Base-by-base conservation (phyloP, 2,888 invertebrate genomes). In the Acronicta psi region DNA sequence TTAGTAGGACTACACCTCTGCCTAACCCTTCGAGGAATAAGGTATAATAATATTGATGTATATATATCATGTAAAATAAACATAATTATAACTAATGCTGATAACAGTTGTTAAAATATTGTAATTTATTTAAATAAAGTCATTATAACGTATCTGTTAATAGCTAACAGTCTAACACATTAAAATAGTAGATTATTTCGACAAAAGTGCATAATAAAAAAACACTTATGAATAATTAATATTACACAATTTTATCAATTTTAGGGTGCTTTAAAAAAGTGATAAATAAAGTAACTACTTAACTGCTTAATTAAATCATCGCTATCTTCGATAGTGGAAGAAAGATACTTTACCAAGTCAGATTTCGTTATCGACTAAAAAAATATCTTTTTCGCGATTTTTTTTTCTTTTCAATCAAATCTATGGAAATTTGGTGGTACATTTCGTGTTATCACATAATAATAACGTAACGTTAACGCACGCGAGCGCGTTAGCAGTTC, bases 401-500 rank as follows among this genome's bases (percentile, higher is more conserved):
- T 49, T 47, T 71, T 47, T 38, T 41, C 18, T 40, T 50, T 56
- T 43, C 31, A 37, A 46, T 49, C 29, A 45, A 54, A 13, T 44
- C 34, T 38, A 54, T 59, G 57, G 55, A 68, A 66, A 73, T 64
- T 20, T 10, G 2, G 2, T 29, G 53, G 46, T 60, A 23, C 29
- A 45, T 65, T 47, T 73, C 77, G 66, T 67, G 74, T 41, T 73
- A 74, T 34, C 59, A 49, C 66, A 73, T 65, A 68, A 69, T 70
- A 55, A 50, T 40, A 75, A 59, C 60, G 65, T 59, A 74, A 75
- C 66, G 61, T 58, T 52, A 77, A 64, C 78, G 69, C 78, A 69
- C 75, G 71, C 77, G 67, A 68, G 53, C 75, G 62, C 75, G 75
- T 69, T 77, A 69, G 49, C 72, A 51, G 41, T 56, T 49, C 46